Percentiles rank a stretch among this genome's conserved stretches.
Evolutionary conservation across 2,888 invertebrate genomes (phyloP).

Genomic region (Nomada ruficornis): DNA sequence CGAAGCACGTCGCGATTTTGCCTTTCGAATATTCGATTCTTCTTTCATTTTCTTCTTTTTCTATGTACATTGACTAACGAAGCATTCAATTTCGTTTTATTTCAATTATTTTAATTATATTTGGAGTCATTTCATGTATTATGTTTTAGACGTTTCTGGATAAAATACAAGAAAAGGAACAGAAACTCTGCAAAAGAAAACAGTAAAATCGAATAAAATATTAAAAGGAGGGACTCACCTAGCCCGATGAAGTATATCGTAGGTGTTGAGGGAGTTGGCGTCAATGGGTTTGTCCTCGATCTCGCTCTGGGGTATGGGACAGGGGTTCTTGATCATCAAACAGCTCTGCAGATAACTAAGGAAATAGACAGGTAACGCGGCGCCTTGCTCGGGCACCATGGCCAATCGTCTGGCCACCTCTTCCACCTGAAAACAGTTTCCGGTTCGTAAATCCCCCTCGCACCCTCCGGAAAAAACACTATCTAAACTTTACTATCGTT

Average conservation of each 20-base stretch:
- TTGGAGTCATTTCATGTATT: too few relatives aligned
- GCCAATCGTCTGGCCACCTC: conserved; percentile 93
- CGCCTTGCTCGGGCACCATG: conserved; percentile 94
- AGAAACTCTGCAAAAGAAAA: too few relatives aligned
- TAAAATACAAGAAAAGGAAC: not conserved
- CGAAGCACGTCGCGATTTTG: too few relatives aligned
- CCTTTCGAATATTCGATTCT: too few relatives aligned
- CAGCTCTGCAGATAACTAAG: conserved; percentile 96
- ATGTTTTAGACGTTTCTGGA: too few relatives aligned
- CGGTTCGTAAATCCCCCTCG: conserved; percentile 12
- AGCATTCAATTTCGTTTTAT: too few relatives aligned
- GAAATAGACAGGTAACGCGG: conserved; percentile 92
- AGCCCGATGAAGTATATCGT: conserved; percentile 95
- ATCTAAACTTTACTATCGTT: not conserved
- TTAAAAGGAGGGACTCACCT: conserved; percentile 86
- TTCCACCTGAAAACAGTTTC: conserved; percentile 86
- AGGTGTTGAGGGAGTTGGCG: conserved; percentile 91
- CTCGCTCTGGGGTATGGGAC: conserved; percentile 90
- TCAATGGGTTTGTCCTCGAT: conserved; percentile 90
- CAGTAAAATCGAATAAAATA: not conserved
- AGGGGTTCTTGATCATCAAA: conserved; percentile 89
- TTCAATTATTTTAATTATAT: too few relatives aligned
- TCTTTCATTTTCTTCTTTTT: too few relatives aligned
- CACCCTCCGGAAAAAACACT: not conserved
- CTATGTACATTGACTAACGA: too few relatives aligned